Percentiles rank a stretch among this genome's conserved stretches.
These are phyloP conservation scores for Sisor rabdophorus DNA, from an alignment of 2,113 vertebrate genomes.

Conservation along the genomic window DNA sequence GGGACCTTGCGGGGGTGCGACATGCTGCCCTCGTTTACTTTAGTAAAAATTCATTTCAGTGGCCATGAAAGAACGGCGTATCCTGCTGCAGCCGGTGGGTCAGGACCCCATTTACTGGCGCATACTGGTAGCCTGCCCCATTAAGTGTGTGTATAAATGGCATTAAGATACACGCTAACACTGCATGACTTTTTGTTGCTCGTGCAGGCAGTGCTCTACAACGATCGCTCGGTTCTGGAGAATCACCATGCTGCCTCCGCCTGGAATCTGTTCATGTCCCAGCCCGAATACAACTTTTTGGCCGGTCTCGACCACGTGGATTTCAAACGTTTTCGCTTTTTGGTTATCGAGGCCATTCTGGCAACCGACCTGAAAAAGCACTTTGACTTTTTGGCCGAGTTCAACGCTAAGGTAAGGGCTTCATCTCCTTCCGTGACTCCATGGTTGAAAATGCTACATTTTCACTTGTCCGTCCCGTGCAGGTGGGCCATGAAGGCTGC, in stretches of 20 bases:
- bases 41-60: too few species aligned
- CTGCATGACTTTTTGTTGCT: background rate
- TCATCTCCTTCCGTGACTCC: constrained; percentile 10
- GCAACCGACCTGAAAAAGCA: constrained; percentile 98
- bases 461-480: background rate
- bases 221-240: constrained; percentile 94
- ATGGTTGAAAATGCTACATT: background rate
- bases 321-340: constrained; percentile 97
- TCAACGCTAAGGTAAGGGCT: constrained; percentile 88
- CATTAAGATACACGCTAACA: too few species aligned
- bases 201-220: constrained; percentile 89
- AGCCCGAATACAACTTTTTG: constrained; percentile 93
- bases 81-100: too few species aligned
- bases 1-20: too few species aligned
- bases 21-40: too few species aligned
- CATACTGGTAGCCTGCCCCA: too few species aligned
- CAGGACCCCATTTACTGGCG: too few species aligned
- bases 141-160: too few species aligned
- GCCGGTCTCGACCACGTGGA: constrained; percentile 89
- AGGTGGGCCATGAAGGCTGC: constrained; percentile 89
- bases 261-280: constrained; percentile 96
- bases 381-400: constrained; percentile 94
- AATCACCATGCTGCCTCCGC: constrained; percentile 96
- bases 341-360: constrained; percentile 96
- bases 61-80: too few species aligned